Base-by-base conservation (phyloP, 2,888 invertebrate genomes). In the Eremobia ochroleuca region DNA sequence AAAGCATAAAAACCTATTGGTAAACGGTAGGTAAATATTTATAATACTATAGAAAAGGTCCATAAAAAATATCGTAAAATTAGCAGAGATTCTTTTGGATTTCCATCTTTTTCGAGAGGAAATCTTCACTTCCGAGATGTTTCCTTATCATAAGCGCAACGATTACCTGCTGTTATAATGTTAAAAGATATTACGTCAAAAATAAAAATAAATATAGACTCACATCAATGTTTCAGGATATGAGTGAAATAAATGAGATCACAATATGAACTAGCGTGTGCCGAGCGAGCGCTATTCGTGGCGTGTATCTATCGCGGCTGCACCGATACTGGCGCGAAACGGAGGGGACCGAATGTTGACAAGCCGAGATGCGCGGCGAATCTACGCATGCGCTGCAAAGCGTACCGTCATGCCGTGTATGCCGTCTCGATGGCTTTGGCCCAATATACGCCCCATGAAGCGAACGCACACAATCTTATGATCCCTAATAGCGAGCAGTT, bases 321-420 rank as follows among this genome's bases (percentile, higher is more conserved):
- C 91, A 93, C 90, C 91, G 91, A 90, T 92, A 94, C 94, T 94
- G 93, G 88, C 92, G 90, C 89, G 90, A 89, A 90, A 87, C 72
- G 55, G 66, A 77, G 81, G 75, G 82, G 86, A 81, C 77, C 88
- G 86, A 90, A 90, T 92, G 92, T 92, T 93, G 91, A 91, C 92
- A 91, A 92, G 90, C 90, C 87, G 71, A 83, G 87, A 85, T 77
- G 84, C 87, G 81, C 86, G 82, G 77, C 76, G 83, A 73, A 87
- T 80, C 70, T 65, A 82, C 89, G 88, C 88, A 89, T 88, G 88
- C 88, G 88, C 85, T 66, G 43, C 71, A 69, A 49, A 67, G 67
- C 72, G 65, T 70, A 59, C 67, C 37, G 40, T 55, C 75, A 66
- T 62, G 62, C 73, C 49, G 40, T 58, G 67, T 68, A 68, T 62